phyloP scores from a whole-genome alignment of 92 coral and sea anemone species.

The Phymanthus crucifer region DNA sequence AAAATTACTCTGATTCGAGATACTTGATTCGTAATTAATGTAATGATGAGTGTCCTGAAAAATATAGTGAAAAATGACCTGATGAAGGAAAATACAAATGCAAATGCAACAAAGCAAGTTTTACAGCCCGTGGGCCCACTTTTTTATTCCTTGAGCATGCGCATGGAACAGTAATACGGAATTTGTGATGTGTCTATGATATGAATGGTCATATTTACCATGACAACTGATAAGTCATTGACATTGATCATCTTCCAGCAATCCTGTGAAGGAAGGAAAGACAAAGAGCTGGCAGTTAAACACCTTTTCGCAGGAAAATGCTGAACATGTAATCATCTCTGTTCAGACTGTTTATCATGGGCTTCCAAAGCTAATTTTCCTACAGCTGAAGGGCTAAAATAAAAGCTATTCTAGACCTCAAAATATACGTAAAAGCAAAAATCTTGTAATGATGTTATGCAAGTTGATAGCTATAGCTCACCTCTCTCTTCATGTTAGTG shows the following conservation, averaged over 20 bases:
- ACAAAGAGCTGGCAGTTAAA: not conserved
- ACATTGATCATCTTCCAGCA: slow-evolving; percentile 87
- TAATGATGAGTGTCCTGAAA: too few relatives aligned
- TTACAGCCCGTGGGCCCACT: too few relatives aligned
- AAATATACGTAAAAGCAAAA: too few relatives aligned
- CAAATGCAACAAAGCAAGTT: too few relatives aligned
- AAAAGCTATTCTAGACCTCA: not conserved
- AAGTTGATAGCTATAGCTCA: not conserved
- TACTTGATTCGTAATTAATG: too few relatives aligned
- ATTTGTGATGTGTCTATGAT: too few relatives aligned
- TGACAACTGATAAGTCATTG: slow-evolving; percentile 73
- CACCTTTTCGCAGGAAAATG: not conserved
- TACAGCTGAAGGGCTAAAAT: not conserved
- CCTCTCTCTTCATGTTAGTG: slow-evolving; percentile 72
- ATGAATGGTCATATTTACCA: slow-evolving; percentile 47
- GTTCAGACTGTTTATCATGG: not conserved
- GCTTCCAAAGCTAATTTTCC: not conserved
- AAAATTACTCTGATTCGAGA: too few relatives aligned
- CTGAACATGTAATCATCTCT: not conserved
- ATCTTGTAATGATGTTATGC: too few relatives aligned
- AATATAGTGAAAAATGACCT: too few relatives aligned
- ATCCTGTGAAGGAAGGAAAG: slow-evolving; percentile 44
- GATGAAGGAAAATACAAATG: too few relatives aligned
- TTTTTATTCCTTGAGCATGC: too few relatives aligned
- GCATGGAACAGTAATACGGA: too few relatives aligned